These are phyloP conservation scores for Pristis pectinata DNA, from an alignment of 2,797 vertebrate genomes.

Conservation along the genomic window DNA sequence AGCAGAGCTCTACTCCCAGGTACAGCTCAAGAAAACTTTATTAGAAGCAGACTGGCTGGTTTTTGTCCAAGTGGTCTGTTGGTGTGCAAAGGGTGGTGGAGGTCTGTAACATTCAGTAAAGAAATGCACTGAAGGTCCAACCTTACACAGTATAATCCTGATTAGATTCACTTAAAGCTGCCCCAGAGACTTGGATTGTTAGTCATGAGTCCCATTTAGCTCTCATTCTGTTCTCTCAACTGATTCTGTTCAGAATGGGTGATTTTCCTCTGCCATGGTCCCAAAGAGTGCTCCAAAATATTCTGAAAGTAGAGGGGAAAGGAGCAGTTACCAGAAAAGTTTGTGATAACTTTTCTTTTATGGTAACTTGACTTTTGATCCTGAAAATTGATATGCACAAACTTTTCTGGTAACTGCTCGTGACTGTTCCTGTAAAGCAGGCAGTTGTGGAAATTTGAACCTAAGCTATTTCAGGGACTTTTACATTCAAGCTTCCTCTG, in stretches of 20 bases:
- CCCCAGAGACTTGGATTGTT: neutral
- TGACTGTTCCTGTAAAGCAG: neutral
- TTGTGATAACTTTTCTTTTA: no score
- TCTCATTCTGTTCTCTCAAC: neutral
- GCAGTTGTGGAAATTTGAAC: no score
- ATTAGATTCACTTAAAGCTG: neutral
- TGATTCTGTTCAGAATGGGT: neutral
- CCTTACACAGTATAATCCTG: neutral
- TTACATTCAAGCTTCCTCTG: neutral
- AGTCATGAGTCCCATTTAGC: neutral
- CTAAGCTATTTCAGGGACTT: neutral
- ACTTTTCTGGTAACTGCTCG: neutral
- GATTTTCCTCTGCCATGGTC: neutral
- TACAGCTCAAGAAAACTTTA: neutral
- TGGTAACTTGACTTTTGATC: neutral
- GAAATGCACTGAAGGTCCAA: neutral
- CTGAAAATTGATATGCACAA: neutral
- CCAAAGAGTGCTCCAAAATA: neutral
- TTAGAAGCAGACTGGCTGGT: neutral
- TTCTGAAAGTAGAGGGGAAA: no score
- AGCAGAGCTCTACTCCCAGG: neutral
- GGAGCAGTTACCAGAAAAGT: no score
- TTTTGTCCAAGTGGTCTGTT: neutral
- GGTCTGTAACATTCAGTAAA: neutral
- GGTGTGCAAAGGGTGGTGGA: neutral